phyloP scores from a whole-genome alignment of 2,797 vertebrate genomes.

The Etheostoma nigrum region DNA sequence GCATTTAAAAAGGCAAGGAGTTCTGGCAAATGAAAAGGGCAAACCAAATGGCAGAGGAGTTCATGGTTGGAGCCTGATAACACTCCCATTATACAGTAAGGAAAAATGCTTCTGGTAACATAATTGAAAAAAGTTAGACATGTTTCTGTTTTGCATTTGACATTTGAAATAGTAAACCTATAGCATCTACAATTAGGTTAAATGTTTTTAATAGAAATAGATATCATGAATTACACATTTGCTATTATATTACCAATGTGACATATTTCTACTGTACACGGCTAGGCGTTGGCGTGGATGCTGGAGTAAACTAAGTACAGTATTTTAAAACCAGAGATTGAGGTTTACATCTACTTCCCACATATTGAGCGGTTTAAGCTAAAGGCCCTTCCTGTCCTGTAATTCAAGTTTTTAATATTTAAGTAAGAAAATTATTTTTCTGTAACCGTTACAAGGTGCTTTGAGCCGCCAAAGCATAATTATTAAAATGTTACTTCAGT shows the following conservation, averaged over 20 bases:
- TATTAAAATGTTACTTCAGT: neutral
- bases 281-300: neutral
- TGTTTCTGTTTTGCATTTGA: conserved; percentile 41
- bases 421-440: neutral
- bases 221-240: neutral
- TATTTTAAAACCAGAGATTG: neutral
- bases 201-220: too few relatives aligned
- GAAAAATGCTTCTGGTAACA: conserved; percentile 26
- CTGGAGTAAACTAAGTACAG: neutral
- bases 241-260: neutral
- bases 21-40: conserved; percentile 64
- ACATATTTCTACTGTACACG: neutral
- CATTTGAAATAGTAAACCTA: conserved; percentile 19
- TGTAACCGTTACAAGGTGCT: neutral
- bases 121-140: conserved; percentile 20
- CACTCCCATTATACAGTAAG: conserved; percentile 43
- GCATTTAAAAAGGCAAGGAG: conserved; percentile 66
- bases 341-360: neutral
- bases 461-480: neutral
- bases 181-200: conserved; percentile 7
- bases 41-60: conserved; percentile 61
- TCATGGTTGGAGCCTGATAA: conserved; percentile 58
- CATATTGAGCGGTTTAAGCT: neutral
- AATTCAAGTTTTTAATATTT: conserved; percentile 13
- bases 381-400: neutral